Evolutionary conservation across 2,797 vertebrate species (phyloP).

Genomic region (Mus minutoides): DNA sequence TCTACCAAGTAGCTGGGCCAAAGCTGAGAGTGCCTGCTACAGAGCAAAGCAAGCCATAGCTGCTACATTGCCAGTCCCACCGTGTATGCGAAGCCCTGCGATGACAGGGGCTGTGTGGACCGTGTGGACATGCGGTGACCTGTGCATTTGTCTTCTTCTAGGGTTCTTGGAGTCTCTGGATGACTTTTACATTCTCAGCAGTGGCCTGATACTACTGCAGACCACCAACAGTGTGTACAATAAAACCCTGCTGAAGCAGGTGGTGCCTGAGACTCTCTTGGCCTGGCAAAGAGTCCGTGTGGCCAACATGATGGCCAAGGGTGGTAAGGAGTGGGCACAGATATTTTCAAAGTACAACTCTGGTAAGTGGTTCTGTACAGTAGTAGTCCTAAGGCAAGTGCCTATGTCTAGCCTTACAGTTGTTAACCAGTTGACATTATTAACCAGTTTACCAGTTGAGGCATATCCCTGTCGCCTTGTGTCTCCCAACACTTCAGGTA

Average conservation of each 20-base stretch:
- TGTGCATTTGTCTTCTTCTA: constrained; percentile 76
- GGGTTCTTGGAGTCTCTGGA: constrained; percentile 94
- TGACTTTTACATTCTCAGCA: constrained; percentile 92
- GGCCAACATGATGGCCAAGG: constrained; percentile 92
- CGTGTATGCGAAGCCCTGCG: not conserved
- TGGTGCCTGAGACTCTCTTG: constrained; percentile 90
- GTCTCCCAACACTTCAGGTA: constrained; percentile 86
- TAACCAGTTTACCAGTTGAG: not conserved
- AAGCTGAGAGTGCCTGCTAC: not conserved
- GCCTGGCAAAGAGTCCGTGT: constrained; percentile 96
- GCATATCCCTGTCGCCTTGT: not conserved
- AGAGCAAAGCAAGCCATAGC: not conserved
- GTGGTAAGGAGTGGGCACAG: constrained; percentile 91
- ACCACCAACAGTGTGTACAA: constrained; percentile 95
- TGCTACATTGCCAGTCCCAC: not conserved
- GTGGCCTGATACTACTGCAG: constrained; percentile 92
- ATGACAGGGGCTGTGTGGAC: not conserved
- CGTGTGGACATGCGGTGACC: not conserved
- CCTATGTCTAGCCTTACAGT: not conserved
- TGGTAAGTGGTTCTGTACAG: constrained; percentile 85
- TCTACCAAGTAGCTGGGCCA: not conserved
- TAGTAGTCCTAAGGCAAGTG: not conserved
- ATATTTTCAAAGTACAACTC: constrained; percentile 92
- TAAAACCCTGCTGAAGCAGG: constrained; percentile 86
- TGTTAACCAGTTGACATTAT: not conserved